These are phyloP conservation scores for Lepidurus apus DNA, from an alignment of 1,140 invertebrate species.

Conservation along the genomic window DNA sequence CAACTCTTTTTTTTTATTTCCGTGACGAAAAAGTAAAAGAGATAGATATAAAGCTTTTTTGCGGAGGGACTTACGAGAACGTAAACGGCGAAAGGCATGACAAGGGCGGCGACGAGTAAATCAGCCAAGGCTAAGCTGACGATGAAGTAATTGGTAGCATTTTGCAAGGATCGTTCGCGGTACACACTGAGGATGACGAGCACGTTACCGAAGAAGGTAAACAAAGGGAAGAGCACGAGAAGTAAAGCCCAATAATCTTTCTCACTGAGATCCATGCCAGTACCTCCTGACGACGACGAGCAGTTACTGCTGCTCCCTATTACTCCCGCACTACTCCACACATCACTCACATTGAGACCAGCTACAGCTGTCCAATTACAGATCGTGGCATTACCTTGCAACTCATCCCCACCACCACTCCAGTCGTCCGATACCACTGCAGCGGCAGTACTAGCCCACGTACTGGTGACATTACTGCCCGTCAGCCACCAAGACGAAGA, in stretches of 20 bases:
- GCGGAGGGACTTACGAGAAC: constrained; percentile 62
- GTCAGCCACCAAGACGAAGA: neutral
- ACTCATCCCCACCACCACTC: neutral
- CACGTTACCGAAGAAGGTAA: constrained; percentile 93
- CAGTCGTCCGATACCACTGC: neutral
- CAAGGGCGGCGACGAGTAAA: constrained; percentile 87
- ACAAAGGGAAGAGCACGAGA: constrained; percentile 80
- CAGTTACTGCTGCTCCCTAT: neutral
- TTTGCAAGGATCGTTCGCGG: constrained; percentile 80
- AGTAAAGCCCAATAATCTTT: constrained; percentile 72
- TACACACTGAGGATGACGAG: constrained; percentile 91
- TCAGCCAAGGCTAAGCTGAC: constrained; percentile 91
- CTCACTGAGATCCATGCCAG: constrained; percentile 23
- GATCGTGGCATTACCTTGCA: neutral
- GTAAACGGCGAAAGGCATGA: constrained; percentile 98
- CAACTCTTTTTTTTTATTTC: too few relatives aligned
- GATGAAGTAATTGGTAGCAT: constrained; percentile 97
- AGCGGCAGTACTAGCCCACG: neutral
- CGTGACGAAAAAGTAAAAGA: too few relatives aligned
- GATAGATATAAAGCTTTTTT: too few relatives aligned
- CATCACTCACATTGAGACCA: neutral
- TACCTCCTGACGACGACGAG: neutral
- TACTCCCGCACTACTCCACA: neutral
- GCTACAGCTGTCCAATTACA: neutral
- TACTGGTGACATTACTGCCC: neutral